Evolutionary conservation across 2,113 vertebrate genomes (phyloP).

Genomic region (Rhynchomys soricoides): DNA sequence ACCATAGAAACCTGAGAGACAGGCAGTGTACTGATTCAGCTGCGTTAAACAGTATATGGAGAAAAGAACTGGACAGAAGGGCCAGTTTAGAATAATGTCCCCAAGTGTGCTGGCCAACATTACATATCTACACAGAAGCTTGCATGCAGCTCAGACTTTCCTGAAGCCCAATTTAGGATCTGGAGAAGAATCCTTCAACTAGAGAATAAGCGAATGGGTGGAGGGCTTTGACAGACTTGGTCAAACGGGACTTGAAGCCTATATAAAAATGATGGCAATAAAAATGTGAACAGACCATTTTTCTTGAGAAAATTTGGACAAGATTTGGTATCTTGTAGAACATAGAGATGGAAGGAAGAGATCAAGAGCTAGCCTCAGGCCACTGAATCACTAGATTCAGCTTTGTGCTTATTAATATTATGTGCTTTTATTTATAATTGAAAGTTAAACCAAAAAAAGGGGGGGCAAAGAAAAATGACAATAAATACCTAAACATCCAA

Average conservation of each 20-base stretch:
- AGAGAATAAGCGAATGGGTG: neutral
- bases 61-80: neutral
- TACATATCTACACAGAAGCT: neutral
- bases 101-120: neutral
- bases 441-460: neutral
- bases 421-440: slow-evolving; percentile 29
- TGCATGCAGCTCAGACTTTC: neutral
- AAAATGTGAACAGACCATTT: neutral
- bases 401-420: slow-evolving; percentile 23
- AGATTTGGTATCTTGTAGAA: neutral
- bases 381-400: neutral
- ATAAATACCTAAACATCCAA: slow-evolving; percentile 40
- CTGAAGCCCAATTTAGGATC: neutral
- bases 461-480: neutral
- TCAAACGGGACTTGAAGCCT: neutral
- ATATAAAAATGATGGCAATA: neutral
- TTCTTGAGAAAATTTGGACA: neutral
- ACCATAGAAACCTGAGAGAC: neutral
- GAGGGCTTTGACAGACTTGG: neutral
- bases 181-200: neutral
- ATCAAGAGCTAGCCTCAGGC: neutral
- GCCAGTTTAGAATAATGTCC: neutral
- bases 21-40: neutral
- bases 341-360: neutral
- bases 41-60: neutral